Conservation (phyloP, 2,888 invertebrate genomes). For the Galeruca laticollis region DNA sequence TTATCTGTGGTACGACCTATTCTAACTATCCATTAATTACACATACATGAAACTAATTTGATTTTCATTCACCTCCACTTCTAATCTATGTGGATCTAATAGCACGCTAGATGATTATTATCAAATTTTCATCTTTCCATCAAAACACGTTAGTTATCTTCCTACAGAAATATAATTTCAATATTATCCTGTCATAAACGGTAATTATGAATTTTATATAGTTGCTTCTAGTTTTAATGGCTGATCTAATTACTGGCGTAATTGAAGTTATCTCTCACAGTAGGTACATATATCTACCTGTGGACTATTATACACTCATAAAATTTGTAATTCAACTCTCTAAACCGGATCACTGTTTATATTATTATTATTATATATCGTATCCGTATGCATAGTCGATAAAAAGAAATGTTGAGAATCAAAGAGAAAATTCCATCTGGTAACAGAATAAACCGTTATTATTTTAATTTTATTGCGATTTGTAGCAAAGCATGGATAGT, state of each 20-base stretch:
- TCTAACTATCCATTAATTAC: no score
- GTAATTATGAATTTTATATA: conserved; percentile 19
- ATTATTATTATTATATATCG: not conserved
- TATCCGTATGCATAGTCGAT: not conserved
- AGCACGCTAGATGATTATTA: not conserved
- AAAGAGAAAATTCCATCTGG: not conserved
- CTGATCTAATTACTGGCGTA: not conserved
- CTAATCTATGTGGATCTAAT: not conserved
- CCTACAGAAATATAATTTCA: not conserved
- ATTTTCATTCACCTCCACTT: not conserved
- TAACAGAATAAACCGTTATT: no score
- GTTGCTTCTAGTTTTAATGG: conserved; percentile 2
- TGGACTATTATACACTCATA: not conserved
- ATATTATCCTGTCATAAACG: not conserved
- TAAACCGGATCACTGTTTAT: conserved; percentile 1
- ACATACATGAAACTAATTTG: not conserved
- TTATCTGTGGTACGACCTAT: no score
- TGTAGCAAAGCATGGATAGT: no score
- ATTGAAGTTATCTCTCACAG: conserved; percentile 5
- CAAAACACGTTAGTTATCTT: not conserved
- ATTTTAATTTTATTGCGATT: no score
- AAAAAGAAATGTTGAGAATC: not conserved
- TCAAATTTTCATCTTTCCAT: not conserved
- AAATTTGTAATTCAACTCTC: not conserved
- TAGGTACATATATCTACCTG: not conserved